Percentiles rank a stretch among this genome's conserved stretches.
These are phyloP conservation scores for Diarsia brunnea DNA, from an alignment of 2,888 invertebrate genomes.

Conservation along the genomic window DNA sequence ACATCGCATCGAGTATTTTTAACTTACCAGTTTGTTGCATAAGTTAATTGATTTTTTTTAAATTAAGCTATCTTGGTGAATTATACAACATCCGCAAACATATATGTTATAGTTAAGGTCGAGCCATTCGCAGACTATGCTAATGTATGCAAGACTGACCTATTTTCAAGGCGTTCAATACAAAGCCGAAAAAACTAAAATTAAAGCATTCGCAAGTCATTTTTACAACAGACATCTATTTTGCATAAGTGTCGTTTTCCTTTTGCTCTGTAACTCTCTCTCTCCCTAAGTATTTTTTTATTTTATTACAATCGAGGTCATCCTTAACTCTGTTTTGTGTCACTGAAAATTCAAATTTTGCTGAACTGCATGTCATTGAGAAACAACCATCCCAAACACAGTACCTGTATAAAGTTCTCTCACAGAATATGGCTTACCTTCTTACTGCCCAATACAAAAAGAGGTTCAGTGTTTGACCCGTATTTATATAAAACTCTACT, in stretches of 20 bases:
- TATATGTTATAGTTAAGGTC: not conserved
- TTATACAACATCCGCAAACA: not conserved
- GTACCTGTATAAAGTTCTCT: not conserved
- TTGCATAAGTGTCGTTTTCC: constrained; percentile 1
- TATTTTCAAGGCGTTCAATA: constrained; percentile 35
- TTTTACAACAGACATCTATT: not conserved
- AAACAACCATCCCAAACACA: not conserved
- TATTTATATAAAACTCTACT: not conserved
- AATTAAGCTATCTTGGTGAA: not conserved
- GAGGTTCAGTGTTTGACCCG: not conserved
- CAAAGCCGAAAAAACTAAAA: constrained; percentile 9
- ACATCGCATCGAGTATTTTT: not conserved
- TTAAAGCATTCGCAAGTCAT: not conserved
- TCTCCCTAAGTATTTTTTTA: not conserved
- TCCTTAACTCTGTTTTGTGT: not conserved
- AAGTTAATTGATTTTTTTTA: not conserved
- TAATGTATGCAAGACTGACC: constrained; percentile 16
- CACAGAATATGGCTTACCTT: not conserved
- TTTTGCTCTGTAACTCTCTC: constrained; percentile 3
- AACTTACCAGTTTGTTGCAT: not conserved
- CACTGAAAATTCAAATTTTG: not conserved
- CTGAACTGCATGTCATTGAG: not conserved
- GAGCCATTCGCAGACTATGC: not conserved
- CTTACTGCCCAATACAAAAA: not conserved
- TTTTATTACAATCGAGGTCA: constrained; percentile 1